Base-by-base conservation (phyloP, 2,888 invertebrate species). In the Flabesymbios commensalis region DNA sequence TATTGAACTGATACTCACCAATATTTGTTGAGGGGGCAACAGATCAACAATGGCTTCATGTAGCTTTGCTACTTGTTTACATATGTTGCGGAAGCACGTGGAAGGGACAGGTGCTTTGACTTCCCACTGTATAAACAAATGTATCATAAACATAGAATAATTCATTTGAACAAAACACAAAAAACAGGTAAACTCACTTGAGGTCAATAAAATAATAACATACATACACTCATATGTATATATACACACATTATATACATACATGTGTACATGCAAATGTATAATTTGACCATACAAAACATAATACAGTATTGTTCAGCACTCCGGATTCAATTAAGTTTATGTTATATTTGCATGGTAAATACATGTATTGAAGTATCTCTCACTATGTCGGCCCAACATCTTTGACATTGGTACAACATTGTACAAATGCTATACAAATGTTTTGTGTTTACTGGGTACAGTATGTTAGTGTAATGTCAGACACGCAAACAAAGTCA, bases 71-170 rank as follows among this genome's bases (percentile, higher is more conserved):
- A 96, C 87, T 83, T 96, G 94, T 80, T 86, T 84, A 72, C 83
- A 82, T 49, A 86, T 84, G 42, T 78, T 78, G 68, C 83, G 78
- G 73, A 85, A 85, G 70, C 81, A 80, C 5, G 90, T 89, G 17
- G 96, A 97, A 45, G 98, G 97, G 75, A 95, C 91, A 0, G 96
- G 95, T 24, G 96, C 95, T 75, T 92, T 90, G 0, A 94, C 94
- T 81, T 94, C 93, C 96, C 97, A 99, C 72, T 81, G 69, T 32
- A 57, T 33, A 43, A 49, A 41, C 41, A 39, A n/a, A 48, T 7
- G 19, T 10, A 45, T n/a, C 26, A 41, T 39, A 5, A 24, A 41
- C 14, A 29, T 26, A n/a, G 24, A 28, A 54, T 14, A 19, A 33
- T 10, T 5, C 28, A 5, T 55, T 41, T 55, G 36, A 26, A 29